A percentile compares a stretch with the other conserved stretches of the same genome.
These are phyloP conservation scores for Seira ritae DNA, from an alignment of 2,888 invertebrate genomes.

Conservation along the genomic window DNA sequence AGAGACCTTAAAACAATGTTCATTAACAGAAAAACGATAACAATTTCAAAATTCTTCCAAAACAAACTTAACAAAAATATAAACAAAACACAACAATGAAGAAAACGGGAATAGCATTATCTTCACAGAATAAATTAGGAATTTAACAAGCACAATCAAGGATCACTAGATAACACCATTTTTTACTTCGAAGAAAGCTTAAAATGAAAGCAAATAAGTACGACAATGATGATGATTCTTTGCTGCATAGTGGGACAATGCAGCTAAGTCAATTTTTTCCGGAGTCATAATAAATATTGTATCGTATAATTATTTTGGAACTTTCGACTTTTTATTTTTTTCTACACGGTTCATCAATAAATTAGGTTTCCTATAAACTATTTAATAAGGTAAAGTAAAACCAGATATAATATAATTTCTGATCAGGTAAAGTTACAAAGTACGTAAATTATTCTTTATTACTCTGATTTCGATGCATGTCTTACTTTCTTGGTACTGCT, in stretches of 20 bases:
- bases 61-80: slow-evolving; percentile 8
- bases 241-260: no score
- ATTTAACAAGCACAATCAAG: slow-evolving; percentile 6
- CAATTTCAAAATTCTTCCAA: slow-evolving; percentile 6
- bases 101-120: not conserved
- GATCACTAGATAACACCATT: slow-evolving; percentile 14
- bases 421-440: no score
- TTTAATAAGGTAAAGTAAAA: no score
- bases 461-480: no score
- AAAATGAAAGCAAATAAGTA: no score
- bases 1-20: slow-evolving; percentile 45
- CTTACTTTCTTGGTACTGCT: no score
- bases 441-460: no score
- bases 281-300: not conserved
- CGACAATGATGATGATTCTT: no score
- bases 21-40: slow-evolving; percentile 22
- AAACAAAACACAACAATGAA: slow-evolving; percentile 3
- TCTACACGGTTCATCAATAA: no score
- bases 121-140: not conserved
- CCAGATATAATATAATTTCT: no score
- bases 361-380: no score
- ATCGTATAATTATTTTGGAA: not conserved
- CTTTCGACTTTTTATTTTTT: not conserved
- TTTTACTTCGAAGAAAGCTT: not conserved
- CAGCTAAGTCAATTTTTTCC: no score